These are phyloP conservation scores for Axis porcinus DNA, from an alignment of 2,113 vertebrate species.

Conservation along the genomic window DNA sequence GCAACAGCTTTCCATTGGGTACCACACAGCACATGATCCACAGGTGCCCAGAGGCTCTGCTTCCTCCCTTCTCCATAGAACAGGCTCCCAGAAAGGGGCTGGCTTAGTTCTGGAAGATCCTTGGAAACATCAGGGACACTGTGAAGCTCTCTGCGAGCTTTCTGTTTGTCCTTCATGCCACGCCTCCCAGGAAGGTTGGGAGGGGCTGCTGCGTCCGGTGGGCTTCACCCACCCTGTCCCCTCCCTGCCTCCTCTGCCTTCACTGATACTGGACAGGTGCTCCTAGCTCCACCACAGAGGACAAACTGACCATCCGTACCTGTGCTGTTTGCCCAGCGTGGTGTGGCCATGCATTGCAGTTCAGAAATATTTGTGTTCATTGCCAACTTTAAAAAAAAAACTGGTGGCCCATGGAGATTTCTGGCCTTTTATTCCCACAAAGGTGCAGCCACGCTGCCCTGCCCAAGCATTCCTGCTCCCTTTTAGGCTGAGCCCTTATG, in stretches of 20 bases:
- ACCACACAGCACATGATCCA: background rate
- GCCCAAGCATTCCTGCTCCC: too few relatives aligned
- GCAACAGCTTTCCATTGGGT: slow-evolving; percentile 66
- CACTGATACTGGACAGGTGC: background rate
- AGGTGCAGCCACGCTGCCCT: background rate
- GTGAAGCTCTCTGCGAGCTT: background rate
- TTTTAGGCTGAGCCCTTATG: background rate
- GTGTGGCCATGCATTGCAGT: background rate
- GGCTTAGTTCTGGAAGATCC: background rate
- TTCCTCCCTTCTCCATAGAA: background rate
- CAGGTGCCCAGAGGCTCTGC: background rate
- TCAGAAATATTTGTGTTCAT: background rate
- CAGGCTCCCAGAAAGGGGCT: background rate
- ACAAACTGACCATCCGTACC: background rate
- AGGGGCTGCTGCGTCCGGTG: background rate
- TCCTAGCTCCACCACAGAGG: background rate
- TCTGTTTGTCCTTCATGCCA: background rate
- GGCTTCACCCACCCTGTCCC: background rate
- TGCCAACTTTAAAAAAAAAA: background rate
- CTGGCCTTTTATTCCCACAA: background rate
- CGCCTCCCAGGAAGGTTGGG: background rate
- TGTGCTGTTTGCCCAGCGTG: background rate
- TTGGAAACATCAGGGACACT: background rate
- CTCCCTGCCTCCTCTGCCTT: background rate
- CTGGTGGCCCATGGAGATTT: background rate